phyloP scores from a whole-genome alignment of 2,888 invertebrate genomes.

The Esperia sulphurella region DNA sequence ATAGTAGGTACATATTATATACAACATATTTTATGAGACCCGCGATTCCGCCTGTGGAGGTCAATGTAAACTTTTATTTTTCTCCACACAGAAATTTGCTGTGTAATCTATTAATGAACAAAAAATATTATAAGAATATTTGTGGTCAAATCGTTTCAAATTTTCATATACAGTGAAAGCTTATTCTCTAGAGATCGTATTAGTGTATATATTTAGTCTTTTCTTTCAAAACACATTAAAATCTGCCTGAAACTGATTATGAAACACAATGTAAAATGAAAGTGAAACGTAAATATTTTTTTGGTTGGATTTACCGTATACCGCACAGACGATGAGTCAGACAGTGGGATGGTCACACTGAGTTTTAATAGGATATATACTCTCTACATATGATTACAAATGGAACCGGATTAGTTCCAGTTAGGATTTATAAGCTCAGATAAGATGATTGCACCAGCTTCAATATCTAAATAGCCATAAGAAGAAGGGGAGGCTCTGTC shows the following conservation, averaged over 20 bases:
- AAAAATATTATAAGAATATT: conserved; percentile 15
- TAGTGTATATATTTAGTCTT: too few relatives aligned
- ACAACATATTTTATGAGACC: neutral
- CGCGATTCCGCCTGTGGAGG: neutral
- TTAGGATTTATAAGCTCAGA: conserved; percentile 5
- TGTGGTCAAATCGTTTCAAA: conserved; percentile 8
- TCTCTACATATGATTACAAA: too few relatives aligned
- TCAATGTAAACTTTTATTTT: neutral
- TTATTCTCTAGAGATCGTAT: neutral
- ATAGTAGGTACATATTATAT: too few relatives aligned
- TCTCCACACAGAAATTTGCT: conserved; percentile 21
- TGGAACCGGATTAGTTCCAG: neutral
- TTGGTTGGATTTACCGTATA: neutral
- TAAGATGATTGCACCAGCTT: conserved; percentile 11
- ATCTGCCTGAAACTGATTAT: neutral
- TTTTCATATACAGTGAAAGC: conserved; percentile 7
- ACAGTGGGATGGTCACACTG: too few relatives aligned
- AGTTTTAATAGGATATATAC: too few relatives aligned
- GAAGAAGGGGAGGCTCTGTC: conserved; percentile 36
- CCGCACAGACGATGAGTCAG: too few relatives aligned
- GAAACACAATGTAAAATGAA: too few relatives aligned
- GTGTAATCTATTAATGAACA: conserved; percentile 33
- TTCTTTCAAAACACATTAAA: neutral
- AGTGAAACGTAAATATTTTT: neutral
- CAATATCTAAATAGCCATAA: conserved; percentile 18